phyloP scores from a whole-genome alignment of 2,888 invertebrate species.

The Carcina quercana region DNA sequence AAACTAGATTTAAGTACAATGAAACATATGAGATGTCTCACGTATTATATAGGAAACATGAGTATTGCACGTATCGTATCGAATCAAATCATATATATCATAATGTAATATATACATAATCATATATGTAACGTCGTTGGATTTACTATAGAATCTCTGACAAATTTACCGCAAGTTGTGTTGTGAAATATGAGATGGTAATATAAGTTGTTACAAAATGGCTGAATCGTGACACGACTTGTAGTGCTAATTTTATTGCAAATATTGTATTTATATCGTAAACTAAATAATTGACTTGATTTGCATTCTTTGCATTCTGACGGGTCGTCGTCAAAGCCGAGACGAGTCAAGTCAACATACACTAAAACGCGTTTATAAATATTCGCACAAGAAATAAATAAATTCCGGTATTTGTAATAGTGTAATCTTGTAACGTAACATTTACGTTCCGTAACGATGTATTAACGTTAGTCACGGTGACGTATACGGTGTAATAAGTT shows the following conservation, averaged over 20 bases:
- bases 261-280: too few relatives aligned
- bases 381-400: too few relatives aligned
- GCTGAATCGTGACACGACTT: slow-evolving; percentile 11
- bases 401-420: too few relatives aligned
- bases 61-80: slow-evolving; percentile 3
- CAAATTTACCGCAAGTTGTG: slow-evolving; percentile 8
- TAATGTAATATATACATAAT: slow-evolving; percentile 6
- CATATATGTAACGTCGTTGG: too few relatives aligned
- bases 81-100: slow-evolving; percentile 7
- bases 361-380: too few relatives aligned
- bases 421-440: slow-evolving; percentile 6
- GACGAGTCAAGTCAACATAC: too few relatives aligned
- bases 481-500: slow-evolving; percentile 19
- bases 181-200: slow-evolving; percentile 11
- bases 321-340: too few relatives aligned
- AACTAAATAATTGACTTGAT: too few relatives aligned
- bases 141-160: slow-evolving; percentile 13
- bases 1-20: too few relatives aligned
- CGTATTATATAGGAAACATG: too few relatives aligned
- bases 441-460: slow-evolving; percentile 10
- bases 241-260: slow-evolving; percentile 1
- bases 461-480: slow-evolving; percentile 16
- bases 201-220: slow-evolving; percentile 14
- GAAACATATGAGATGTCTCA: too few relatives aligned
- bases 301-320: too few relatives aligned